Evolutionary conservation across 2,888 invertebrate species (phyloP).

Genomic region (Phorcus lineatus): DNA sequence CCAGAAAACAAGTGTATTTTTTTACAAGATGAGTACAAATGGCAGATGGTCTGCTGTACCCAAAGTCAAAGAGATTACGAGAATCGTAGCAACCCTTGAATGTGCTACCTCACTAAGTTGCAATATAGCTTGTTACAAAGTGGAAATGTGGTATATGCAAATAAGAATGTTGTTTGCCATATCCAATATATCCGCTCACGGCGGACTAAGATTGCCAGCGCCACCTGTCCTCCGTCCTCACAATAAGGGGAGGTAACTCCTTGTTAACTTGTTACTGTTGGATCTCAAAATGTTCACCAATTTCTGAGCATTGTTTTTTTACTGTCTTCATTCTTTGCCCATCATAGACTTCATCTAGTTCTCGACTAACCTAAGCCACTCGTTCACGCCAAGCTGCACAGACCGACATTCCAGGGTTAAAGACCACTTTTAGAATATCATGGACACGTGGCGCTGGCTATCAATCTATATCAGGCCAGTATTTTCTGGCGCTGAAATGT

Average conservation of each 20-base stretch:
- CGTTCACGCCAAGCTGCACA: not conserved
- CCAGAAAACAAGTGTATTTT: no score
- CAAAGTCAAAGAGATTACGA: not conserved
- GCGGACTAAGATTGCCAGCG: not conserved
- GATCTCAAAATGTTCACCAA: not conserved
- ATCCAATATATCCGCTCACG: not conserved
- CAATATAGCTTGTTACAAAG: conserved; percentile 30
- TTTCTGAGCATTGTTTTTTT: not conserved
- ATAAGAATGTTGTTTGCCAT: conserved; percentile 13
- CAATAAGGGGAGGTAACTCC: not conserved
- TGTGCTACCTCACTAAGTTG: conserved; percentile 37
- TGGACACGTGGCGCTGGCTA: not conserved
- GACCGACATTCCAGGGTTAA: conserved; percentile 7
- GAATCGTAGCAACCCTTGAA: not conserved
- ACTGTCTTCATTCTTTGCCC: not conserved
- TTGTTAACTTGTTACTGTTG: conserved; percentile 19
- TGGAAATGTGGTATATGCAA: conserved; percentile 17
- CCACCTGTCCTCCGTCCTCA: not conserved
- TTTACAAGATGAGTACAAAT: no score
- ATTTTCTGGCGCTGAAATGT: conserved; percentile 20
- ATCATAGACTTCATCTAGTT: not conserved
- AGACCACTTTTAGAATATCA: not conserved
- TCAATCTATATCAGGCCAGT: conserved; percentile 6
- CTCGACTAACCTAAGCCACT: conserved; percentile 7
- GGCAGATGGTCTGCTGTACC: no score